These are phyloP conservation scores for Glossophaga mutica DNA, from an alignment of 2,797 vertebrate genomes.

Conservation along the genomic window DNA sequence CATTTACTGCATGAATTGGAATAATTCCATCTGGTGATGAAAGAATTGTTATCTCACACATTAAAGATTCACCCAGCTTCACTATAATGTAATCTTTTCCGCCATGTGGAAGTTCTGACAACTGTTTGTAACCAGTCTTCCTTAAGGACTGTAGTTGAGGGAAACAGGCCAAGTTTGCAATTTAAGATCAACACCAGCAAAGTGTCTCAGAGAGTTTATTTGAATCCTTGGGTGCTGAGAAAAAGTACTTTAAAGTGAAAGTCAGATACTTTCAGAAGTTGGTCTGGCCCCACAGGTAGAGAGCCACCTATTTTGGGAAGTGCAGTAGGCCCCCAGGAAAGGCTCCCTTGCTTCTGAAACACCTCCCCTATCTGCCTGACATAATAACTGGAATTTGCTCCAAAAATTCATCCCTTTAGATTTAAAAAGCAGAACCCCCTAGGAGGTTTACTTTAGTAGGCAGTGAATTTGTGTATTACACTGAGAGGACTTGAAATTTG, in stretches of 20 bases:
- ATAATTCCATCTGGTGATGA: constrained; percentile 44
- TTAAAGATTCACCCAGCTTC: constrained; percentile 64
- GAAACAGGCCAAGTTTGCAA: constrained; percentile 78
- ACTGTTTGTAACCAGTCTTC: constrained; percentile 76
- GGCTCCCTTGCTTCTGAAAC: neutral
- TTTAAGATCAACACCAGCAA: constrained; percentile 79
- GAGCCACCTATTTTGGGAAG: neutral
- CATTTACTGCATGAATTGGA: constrained; percentile 63
- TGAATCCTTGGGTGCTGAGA: constrained; percentile 58
- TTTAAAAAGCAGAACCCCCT: neutral
- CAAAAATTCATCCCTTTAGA: constrained; percentile 5
- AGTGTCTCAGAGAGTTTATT: constrained; percentile 77
- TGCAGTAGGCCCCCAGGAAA: neutral
- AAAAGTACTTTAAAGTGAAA: constrained; percentile 9
- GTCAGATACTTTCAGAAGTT: neutral
- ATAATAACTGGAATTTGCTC: neutral
- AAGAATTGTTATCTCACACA: constrained; percentile 51
- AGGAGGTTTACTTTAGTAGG: neutral
- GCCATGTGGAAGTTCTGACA: constrained; percentile 66
- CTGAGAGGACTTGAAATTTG: neutral
- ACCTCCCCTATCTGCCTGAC: neutral
- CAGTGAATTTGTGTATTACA: neutral
- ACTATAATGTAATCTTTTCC: constrained; percentile 63
- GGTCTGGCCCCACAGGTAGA: neutral
- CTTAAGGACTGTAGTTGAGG: constrained; percentile 78